These are phyloP conservation scores for Hymenopus coronatus DNA, from an alignment of 2,888 invertebrate genomes.

Conservation along the genomic window DNA sequence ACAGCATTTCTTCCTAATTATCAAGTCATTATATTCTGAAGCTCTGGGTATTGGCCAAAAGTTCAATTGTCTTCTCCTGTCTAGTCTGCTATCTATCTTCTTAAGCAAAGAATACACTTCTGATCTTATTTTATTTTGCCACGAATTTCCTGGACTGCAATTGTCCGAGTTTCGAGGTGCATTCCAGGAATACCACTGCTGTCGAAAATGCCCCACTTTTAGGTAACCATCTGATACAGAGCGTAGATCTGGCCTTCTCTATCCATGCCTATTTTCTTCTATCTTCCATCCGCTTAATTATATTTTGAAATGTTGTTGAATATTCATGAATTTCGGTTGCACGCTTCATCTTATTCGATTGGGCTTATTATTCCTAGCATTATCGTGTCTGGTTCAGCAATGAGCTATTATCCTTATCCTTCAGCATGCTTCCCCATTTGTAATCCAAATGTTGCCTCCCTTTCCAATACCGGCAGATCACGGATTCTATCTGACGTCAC, in stretches of 20 bases:
- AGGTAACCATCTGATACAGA: not conserved
- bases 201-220: no score
- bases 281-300: not conserved
- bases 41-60: no score
- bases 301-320: not conserved
- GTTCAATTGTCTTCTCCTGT: no score
- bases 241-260: not conserved
- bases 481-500: not conserved
- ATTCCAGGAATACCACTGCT: no score
- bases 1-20: no score
- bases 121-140: no score
- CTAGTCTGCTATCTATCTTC: no score
- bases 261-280: not conserved
- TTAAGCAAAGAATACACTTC: no score
- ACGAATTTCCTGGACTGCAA: no score
- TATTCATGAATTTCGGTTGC: not conserved
- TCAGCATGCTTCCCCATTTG: not conserved
- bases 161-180: no score
- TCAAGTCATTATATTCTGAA: no score
- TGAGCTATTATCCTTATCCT: not conserved
- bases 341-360: not conserved
- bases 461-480: not conserved
- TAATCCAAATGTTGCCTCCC: not conserved
- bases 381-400: not conserved
- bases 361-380: not conserved